Evolutionary conservation across 2,888 invertebrate genomes (phyloP).

Genomic region (Macrosiphum euphorbiae): DNA sequence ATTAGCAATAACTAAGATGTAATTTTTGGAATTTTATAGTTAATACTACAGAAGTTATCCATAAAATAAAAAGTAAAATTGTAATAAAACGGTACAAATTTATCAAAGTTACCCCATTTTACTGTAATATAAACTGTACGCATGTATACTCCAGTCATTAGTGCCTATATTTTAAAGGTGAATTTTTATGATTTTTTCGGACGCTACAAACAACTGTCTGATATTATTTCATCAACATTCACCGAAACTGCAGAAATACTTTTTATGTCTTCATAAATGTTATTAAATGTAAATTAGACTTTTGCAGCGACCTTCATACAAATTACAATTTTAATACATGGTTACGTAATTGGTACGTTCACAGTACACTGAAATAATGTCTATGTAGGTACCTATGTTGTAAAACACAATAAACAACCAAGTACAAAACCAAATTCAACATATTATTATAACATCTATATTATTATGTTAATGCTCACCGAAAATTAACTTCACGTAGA

Average conservation of each 20-base stretch:
- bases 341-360: not conserved
- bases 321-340: not conserved
- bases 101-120: too few species aligned
- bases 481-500: not conserved
- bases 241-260: not conserved
- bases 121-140: not conserved
- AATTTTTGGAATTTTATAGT: too few species aligned
- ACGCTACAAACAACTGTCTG: not conserved
- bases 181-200: not conserved
- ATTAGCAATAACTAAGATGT: too few species aligned
- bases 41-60: too few species aligned
- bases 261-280: not conserved
- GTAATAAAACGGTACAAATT: too few species aligned
- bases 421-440: not conserved
- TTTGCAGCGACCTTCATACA: not conserved
- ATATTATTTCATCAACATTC: not conserved
- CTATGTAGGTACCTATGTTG: not conserved
- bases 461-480: not conserved
- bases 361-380: not conserved
- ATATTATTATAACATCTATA: not conserved
- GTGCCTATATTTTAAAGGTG: not conserved
- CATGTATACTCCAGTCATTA: not conserved
- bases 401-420: not conserved
- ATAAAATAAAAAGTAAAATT: too few species aligned
- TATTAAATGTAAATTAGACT: not conserved